Conservation (phyloP, 2,113 vertebrate species). For the Pterocles orientalis region DNA sequence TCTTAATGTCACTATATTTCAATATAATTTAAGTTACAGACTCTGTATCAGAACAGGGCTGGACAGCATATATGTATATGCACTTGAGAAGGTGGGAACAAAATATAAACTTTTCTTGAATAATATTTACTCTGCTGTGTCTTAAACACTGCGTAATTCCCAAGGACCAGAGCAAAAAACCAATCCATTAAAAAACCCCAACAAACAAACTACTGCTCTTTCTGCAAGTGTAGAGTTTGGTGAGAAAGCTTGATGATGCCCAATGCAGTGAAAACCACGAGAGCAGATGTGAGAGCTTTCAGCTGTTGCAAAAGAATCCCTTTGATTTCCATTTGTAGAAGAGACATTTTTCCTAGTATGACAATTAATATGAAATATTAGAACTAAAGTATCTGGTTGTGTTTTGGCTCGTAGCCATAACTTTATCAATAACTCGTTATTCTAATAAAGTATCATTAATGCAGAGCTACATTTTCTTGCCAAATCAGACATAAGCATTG, state of each 20-base stretch:
- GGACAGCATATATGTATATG: neutral
- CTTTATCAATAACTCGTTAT: neutral
- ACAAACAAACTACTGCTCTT: neutral
- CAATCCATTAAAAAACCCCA: fast-evolving
- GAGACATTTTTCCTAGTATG: neutral
- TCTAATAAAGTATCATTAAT: neutral
- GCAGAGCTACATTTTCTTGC: neutral
- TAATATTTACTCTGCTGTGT: neutral
- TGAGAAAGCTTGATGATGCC: neutral
- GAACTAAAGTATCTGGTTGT: neutral
- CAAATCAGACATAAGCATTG: neutral
- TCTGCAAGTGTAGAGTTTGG: neutral
- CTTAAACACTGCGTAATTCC: neutral
- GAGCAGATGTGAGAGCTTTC: neutral
- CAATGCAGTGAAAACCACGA: neutral
- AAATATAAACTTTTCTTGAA: neutral
- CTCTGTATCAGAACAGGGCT: neutral
- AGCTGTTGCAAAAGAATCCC: neutral
- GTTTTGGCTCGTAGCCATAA: neutral
- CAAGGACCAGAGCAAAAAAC: neutral
- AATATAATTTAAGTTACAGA: neutral
- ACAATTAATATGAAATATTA: neutral
- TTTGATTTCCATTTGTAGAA: neutral
- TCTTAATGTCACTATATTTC: neutral
- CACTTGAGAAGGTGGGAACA: neutral